A percentile compares a stretch with the other conserved stretches of the same genome.
Evolutionary conservation across 2,797 vertebrate species (phyloP).

Genomic region (Synaphobranchus kaupii): DNA sequence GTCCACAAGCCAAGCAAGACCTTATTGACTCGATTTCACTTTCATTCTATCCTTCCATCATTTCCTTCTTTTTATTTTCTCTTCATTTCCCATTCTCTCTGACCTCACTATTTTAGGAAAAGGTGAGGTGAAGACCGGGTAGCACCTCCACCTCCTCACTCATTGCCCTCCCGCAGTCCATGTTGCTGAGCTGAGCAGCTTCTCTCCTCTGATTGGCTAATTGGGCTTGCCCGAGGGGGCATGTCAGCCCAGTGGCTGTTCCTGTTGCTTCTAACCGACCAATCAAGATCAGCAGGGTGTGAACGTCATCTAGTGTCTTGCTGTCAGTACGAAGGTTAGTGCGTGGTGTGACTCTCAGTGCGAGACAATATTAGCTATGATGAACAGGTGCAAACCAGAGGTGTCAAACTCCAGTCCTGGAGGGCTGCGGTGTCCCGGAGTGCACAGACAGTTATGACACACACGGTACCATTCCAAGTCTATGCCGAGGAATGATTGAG

Average conservation of each 20-base stretch:
- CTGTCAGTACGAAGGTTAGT: neutral
- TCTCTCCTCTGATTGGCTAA: neutral
- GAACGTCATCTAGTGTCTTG: neutral
- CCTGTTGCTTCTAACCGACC: neutral
- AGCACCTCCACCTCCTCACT: neutral
- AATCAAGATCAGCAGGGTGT: neutral
- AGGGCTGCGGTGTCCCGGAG: neutral
- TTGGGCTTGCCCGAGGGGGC: neutral
- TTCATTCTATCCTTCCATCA: neutral
- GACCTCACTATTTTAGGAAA: neutral
- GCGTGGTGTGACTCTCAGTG: neutral
- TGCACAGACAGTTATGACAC: neutral
- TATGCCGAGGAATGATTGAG: conserved; percentile 7
- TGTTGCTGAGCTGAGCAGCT: neutral
- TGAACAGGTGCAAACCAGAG: neutral
- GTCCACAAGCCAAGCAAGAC: conserved; percentile 10
- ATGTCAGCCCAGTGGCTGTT: neutral
- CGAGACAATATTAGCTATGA: neutral
- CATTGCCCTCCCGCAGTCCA: neutral
- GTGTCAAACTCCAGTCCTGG: neutral
- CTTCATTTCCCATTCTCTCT: neutral
- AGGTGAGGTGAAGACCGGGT: neutral
- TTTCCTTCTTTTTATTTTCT: neutral
- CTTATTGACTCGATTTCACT: too few relatives aligned
- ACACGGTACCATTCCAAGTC: neutral